These are phyloP conservation scores for Drosophila vallismaia DNA, from an alignment of 2,888 invertebrate species.

Conservation along the genomic window DNA sequence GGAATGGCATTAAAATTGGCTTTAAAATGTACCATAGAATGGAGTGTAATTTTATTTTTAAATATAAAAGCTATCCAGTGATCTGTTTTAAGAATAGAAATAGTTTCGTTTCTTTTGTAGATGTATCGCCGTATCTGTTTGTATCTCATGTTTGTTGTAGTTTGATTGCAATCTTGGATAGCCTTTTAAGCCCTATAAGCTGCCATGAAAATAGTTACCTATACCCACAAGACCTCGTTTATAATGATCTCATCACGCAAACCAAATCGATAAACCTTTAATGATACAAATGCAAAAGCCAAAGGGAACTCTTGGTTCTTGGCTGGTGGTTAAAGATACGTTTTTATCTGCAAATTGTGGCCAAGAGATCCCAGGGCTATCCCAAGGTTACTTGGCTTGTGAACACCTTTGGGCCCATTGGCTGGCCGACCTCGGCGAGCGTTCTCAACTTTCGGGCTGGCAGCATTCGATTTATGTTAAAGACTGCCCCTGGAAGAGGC, in stretches of 20 bases:
- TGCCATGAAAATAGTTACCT: background rate
- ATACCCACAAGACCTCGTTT: background rate
- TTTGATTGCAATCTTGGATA: too few species aligned
- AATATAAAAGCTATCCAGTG: too few species aligned
- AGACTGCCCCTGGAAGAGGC: slow-evolving; percentile 36
- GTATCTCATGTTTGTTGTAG: too few species aligned
- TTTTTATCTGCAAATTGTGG: background rate
- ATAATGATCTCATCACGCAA: slow-evolving; percentile 1
- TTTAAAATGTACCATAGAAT: background rate
- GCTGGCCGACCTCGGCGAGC: slow-evolving; percentile 5
- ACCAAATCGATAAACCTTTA: background rate
- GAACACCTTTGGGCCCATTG: slow-evolving; percentile 19
- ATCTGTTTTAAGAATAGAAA: too few species aligned
- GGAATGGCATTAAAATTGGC: background rate
- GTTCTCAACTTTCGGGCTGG: slow-evolving; percentile 19
- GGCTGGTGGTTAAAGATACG: background rate
- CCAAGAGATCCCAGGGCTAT: background rate
- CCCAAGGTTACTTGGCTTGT: slow-evolving; percentile 25
- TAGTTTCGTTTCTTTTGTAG: too few species aligned
- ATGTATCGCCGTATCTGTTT: too few species aligned
- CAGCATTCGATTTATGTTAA: slow-evolving; percentile 44
- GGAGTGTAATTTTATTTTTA: background rate
- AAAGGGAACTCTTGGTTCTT: background rate
- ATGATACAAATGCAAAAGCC: background rate
- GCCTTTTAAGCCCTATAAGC: background rate